Evolutionary conservation across 2,888 invertebrate species (phyloP).

Genomic region (Gisinianus flammeolus): DNA sequence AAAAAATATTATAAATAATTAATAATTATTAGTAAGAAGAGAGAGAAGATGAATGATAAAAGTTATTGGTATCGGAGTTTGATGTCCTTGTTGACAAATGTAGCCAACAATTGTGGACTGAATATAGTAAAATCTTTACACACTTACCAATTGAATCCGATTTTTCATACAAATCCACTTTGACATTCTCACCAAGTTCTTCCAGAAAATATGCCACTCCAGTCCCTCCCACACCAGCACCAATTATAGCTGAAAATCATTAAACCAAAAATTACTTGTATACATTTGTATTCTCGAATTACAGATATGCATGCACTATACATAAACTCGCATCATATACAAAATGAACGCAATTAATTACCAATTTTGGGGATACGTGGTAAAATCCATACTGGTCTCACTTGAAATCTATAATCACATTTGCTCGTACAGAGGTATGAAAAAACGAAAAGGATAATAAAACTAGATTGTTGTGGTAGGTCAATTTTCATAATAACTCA

Average conservation of each 20-base stretch:
- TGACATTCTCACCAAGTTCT: constrained; percentile 61
- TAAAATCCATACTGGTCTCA: not conserved
- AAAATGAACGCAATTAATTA: not conserved
- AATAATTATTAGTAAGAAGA: too few species aligned
- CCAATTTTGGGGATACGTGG: not conserved
- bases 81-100: too few species aligned
- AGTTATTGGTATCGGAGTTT: not conserved
- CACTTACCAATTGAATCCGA: constrained; percentile 62
- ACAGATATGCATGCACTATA: not conserved
- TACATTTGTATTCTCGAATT: not conserved
- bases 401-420: not conserved
- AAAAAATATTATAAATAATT: too few species aligned
- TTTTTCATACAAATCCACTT: constrained; percentile 67
- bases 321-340: not conserved
- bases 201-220: constrained; percentile 67
- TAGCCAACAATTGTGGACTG: too few species aligned
- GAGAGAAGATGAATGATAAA: too few species aligned
- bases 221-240: constrained; percentile 70
- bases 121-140: too few species aligned
- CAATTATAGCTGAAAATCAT: constrained; percentile 66
- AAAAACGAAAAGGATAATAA: not conserved
- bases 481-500: too few species aligned
- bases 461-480: too few species aligned
- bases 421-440: not conserved
- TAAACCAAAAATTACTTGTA: constrained; percentile 16